Percentiles rank a stretch among this genome's conserved stretches.
Conservation (phyloP, 2,797 vertebrate genomes). For the Anas bernieri region DNA sequence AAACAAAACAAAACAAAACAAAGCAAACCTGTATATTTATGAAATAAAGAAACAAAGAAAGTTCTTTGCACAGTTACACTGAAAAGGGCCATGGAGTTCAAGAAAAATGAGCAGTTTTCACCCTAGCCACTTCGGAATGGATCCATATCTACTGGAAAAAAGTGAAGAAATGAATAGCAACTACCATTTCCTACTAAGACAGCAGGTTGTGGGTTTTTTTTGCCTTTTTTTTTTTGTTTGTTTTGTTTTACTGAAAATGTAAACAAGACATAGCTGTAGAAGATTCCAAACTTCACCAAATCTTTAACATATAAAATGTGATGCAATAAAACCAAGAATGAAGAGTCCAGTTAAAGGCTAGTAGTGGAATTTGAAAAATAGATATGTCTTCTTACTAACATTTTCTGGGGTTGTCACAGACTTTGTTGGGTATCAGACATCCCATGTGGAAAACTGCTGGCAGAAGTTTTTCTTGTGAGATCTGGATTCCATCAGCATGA, state of each 20-base stretch:
- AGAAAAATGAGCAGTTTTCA: not conserved
- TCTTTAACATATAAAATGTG: not conserved
- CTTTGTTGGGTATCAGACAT: rapidly evolving
- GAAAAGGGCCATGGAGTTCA: not conserved
- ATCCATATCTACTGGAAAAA: not conserved
- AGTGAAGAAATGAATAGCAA: not conserved
- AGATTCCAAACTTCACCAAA: not conserved
- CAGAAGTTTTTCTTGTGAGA: not conserved
- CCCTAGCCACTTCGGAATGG: not conserved
- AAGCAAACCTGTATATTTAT: not conserved
- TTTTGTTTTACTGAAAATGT: not conserved
- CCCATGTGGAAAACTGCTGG: not conserved
- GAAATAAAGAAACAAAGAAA: not conserved
- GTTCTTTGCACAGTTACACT: not conserved
- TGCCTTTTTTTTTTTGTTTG: too few relatives aligned
- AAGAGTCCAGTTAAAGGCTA: not conserved
- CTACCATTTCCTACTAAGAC: not conserved
- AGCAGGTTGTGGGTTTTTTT: too few relatives aligned
- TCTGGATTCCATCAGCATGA: not conserved
- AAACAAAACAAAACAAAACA: too few relatives aligned
- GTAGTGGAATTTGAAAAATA: not conserved
- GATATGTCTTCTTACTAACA: not conserved
- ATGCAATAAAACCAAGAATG: not conserved
- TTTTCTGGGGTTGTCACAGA: not conserved
- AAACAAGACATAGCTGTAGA: not conserved